These are phyloP conservation scores for Scaptomyza pallida DNA, from an alignment of 1,140 invertebrate species.

Conservation along the genomic window DNA sequence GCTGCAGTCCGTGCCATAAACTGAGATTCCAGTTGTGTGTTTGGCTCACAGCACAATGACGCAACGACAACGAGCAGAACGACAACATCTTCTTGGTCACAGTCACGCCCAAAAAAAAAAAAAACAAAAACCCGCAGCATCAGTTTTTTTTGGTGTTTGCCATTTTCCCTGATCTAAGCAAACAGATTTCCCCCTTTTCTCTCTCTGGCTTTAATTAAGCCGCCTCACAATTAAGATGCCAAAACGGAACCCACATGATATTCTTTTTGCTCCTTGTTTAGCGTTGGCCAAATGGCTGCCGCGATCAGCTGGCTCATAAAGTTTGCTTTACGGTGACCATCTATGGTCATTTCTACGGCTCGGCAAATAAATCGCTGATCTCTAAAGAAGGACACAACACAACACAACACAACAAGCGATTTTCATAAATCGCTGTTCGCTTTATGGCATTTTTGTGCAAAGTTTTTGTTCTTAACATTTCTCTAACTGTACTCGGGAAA, in stretches of 20 bases:
- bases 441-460: slow-evolving; percentile 79
- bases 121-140: slow-evolving; percentile 65
- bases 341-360: slow-evolving; percentile 43
- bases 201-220: slow-evolving; percentile 35
- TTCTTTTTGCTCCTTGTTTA: slow-evolving; percentile 1
- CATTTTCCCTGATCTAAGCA: slow-evolving; percentile 4
- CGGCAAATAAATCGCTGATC: slow-evolving; percentile 70
- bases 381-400: slow-evolving; percentile 64
- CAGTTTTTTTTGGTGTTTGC: background rate
- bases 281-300: background rate
- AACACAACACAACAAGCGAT: too few species aligned
- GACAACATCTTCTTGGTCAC: slow-evolving; percentile 1
- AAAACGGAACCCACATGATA: slow-evolving; percentile 28
- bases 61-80: slow-evolving; percentile 22
- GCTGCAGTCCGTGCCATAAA: slow-evolving; percentile 50
- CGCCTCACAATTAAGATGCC: slow-evolving; percentile 44
- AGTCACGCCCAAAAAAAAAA: slow-evolving; percentile 44
- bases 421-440: slow-evolving; percentile 70
- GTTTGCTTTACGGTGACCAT: slow-evolving; percentile 64
- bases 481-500: slow-evolving; percentile 58
- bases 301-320: slow-evolving; percentile 66
- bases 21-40: slow-evolving; percentile 54
- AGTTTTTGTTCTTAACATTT: slow-evolving; percentile 41
- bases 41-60: slow-evolving; percentile 46
- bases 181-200: slow-evolving; percentile 1